These are phyloP conservation scores for Lutjanus argentimaculatus DNA, from an alignment of 2,797 vertebrate species.

Conservation along the genomic window DNA sequence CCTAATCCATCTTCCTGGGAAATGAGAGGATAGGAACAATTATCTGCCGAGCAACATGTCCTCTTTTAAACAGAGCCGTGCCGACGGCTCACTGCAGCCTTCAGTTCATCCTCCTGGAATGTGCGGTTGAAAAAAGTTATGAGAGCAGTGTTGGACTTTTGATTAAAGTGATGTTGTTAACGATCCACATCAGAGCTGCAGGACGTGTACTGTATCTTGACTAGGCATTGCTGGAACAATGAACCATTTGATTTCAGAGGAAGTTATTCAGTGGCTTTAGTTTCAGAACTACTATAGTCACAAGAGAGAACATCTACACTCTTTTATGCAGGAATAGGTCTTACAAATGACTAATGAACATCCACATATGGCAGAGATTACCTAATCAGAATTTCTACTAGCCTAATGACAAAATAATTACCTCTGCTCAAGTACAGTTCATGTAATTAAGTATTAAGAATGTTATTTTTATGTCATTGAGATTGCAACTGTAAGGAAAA, in stretches of 20 bases:
- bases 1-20: constrained; percentile 84
- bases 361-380: constrained; percentile 58
- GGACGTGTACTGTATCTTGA: constrained; percentile 20
- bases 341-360: constrained; percentile 39
- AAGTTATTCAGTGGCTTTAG: constrained; percentile 37
- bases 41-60: constrained; percentile 72
- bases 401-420: constrained; percentile 60
- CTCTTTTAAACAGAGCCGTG: constrained; percentile 58
- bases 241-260: constrained; percentile 46
- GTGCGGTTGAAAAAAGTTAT: constrained; percentile 62
- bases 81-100: constrained; percentile 47
- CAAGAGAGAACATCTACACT: constrained; percentile 11
- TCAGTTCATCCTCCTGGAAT: constrained; percentile 77
- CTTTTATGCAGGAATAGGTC: background rate
- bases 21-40: constrained; percentile 80
- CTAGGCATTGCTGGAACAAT: constrained; percentile 38
- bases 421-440: constrained; percentile 13
- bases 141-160: constrained; percentile 67
- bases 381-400: constrained; percentile 43
- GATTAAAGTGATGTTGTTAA: constrained; percentile 78
- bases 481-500: constrained; percentile 28
- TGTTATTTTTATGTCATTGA: constrained; percentile 36
- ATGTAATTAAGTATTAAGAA: constrained; percentile 42
- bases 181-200: constrained; percentile 66
- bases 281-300: constrained; percentile 5